phyloP scores from a whole-genome alignment of 2,888 invertebrate genomes.

The Neoitamus cyanurus region DNA sequence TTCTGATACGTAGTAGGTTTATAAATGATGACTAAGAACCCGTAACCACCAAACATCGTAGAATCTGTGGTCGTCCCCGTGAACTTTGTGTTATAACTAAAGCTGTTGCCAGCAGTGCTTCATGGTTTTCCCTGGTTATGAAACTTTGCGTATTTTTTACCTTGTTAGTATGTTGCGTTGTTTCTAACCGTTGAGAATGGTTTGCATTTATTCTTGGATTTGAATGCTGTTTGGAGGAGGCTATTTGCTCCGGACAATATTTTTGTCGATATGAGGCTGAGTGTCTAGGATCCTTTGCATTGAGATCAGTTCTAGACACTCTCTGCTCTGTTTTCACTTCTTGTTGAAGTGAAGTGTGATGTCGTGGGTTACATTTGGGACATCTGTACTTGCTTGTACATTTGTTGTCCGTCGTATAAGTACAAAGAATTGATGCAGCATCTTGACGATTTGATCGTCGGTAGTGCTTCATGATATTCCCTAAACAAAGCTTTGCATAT shows the following conservation, averaged over 20 bases:
- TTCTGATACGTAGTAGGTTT: neutral
- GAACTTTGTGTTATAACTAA: neutral
- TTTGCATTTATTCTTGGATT: too few relatives aligned
- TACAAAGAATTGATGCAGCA: too few relatives aligned
- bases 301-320: too few relatives aligned
- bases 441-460: too few relatives aligned
- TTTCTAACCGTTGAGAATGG: too few relatives aligned
- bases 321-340: neutral
- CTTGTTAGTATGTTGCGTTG: neutral
- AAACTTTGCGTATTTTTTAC: neutral
- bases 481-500: neutral
- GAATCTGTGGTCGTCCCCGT: neutral
- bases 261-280: neutral
- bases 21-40: neutral
- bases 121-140: neutral
- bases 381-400: neutral
- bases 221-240: neutral
- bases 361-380: neutral
- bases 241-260: neutral
- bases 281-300: too few relatives aligned
- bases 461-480: neutral
- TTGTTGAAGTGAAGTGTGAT: neutral
- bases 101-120: neutral
- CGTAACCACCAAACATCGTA: neutral
- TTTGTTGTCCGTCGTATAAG: neutral